Evolutionary conservation across 2,113 vertebrate species (phyloP), one percentile per base, ranked within the genome.

Genomic region (Salvelinus namaycush): DNA sequence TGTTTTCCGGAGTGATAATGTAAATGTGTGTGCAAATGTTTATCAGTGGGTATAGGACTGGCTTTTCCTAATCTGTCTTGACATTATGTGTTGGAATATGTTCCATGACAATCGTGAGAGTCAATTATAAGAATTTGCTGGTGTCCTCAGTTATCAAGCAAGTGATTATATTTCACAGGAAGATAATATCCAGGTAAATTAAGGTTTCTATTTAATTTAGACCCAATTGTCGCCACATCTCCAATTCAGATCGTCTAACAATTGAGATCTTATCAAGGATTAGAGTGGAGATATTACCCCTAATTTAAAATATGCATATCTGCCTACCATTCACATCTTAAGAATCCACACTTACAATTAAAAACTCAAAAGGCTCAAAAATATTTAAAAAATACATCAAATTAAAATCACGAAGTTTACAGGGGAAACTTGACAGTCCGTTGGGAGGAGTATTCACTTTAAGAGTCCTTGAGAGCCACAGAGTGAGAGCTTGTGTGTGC

Each of bases 251-350:
- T 90, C 89, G 85, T 85, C 76, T 44, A 12, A 44, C 39, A 89
- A 91, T 89, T 88, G 90, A 87, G 91, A 91, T 90, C 82, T 90
- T 93, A 92, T 93, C 91, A 44, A 81, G 84, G 88, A 93, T 93
- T 92, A 94, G 89, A 92, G 88, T 84, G 84, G 82, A 82, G 87
- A 91, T 88, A 90, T 90, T 87, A 87, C 85, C 88, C 79, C 84
- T 86, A 81, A 88, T 91, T 88, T 90, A 85, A 91, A 92, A 92
- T 90, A 90, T 90, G 89, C 89, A 92, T 85, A 87, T 88, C 76
- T 87, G 81, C 76, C 84, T 77, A 80, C 78, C 82, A 85, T 69
- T 49, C 82, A 81, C 81, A 79, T 73, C 81, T 84, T 86, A 81
- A 84, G 83, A 79, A 81, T 84, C 80, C 48, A 72, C 73, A 78